Evolutionary conservation across 1,140 invertebrate genomes (phyloP), one percentile per base, ranked within the genome.

Genomic region (Achroia grisella): DNA sequence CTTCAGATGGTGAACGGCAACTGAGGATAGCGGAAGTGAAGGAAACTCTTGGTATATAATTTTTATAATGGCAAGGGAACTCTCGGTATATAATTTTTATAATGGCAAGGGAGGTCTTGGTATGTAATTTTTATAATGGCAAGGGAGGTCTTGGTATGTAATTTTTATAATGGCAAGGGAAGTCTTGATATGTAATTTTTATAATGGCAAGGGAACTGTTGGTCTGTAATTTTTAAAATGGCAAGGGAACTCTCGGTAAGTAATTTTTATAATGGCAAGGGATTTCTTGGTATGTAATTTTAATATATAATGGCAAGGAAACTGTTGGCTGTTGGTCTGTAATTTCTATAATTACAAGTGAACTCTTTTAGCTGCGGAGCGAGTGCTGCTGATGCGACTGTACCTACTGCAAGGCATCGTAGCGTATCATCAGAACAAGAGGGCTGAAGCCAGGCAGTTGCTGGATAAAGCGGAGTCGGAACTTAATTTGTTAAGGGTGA

Each of bases 401-500:
- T 92, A 94, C 75, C 73, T 95, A 23, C 82, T 95, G 10, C 93
- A 95, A 81, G 94, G 91, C 1, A 91, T 95, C 40, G 89, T 94
- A 5, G 81, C 90, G 1, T 95, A 91, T 72, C 93, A 95, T 68
- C 89, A 92, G 73, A 92, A 93, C 61, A 88, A 88, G 48, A 73
- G 90, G 0, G 62, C 84, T 3, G 88, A 90, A 48, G 91, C 93
- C 0, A 81, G 80, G 14, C 56, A 66, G 14, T 68, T 91, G 2
- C 75, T 95, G 1, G 73, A 84, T 31, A 74, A 88, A 45, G 92
- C 90, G 0, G 88, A 92, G 55, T 32, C 41, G 0, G 91, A 94
- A 67, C 66, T 94, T 1, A 69, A 74, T 13, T 76, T 68, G 17
- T 69, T 94, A 0, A 89, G 90, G 75, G 89, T 94, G 28, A 88